Base-by-base conservation (phyloP, 1,140 invertebrate genomes). In the Glossosoma conforme region DNA sequence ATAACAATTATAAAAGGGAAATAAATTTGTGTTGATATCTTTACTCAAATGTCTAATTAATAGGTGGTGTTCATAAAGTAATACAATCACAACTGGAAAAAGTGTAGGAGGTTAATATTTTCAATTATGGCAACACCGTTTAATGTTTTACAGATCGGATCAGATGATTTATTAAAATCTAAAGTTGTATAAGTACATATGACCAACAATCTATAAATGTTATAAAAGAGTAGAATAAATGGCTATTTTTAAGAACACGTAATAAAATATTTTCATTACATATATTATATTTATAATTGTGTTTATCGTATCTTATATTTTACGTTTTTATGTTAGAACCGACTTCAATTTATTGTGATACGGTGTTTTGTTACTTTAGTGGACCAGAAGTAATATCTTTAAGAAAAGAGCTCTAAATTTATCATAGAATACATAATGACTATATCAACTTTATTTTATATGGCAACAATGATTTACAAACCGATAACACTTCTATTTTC, bases 331-430 rank as follows among this genome's bases (percentile, higher is more conserved):
- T 43, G 15, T 32, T 33, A 38, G 32, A 33, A 13, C 13, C 32
- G 9, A 41, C 24, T 10, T 32, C 18, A 22, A 21, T 20, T 1
- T 46, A 41, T 1, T 40, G 22, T 30, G 32, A 45, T 28, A 54
- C 13, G 40, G 20, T n/a, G 18, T 44, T 54, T 38, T 17, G 37
- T 54, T 54, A n/a, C 28, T 48, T 21, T 28, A 38, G 52, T 49
- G 52, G 52, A 54, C 52, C 52, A 54, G 30, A 38, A 44, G 40
- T 22, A 54, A 53, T 53, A 53, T 46, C 14, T 18, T 46, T 53
- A 37, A 48, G 37, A 32, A 20, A 46, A 46, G 30, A 11, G 33
- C 37, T 46, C 30, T 46, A 46, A 46, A 46, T 46, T 46, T 46
- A 46, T 46, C 44, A 46, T 46, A 36, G 32, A 35, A 11, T 46